These are phyloP conservation scores for Semaprochilodus insignis DNA, from an alignment of 2,797 vertebrate species.

Conservation along the genomic window DNA sequence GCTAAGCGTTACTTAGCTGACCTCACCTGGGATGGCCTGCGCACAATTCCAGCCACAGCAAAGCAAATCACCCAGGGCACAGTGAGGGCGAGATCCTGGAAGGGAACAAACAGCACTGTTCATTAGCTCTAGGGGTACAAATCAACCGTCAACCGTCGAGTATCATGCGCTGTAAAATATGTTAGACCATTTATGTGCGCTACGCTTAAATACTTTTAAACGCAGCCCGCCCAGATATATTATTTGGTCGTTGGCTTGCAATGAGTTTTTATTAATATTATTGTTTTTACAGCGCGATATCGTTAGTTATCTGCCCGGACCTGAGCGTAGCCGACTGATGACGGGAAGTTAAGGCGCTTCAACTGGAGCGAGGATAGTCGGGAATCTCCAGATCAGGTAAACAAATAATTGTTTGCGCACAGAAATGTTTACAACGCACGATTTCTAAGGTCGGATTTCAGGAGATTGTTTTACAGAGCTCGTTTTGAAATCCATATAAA, in stretches of 20 bases:
- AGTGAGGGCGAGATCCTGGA: constrained; percentile 48
- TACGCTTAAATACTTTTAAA: neutral
- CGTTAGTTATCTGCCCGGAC: constrained; percentile 51
- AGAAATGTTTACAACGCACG: constrained; percentile 60
- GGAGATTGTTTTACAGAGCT: neutral
- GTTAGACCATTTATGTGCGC: too few species aligned
- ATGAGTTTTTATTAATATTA: neutral
- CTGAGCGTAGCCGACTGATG: constrained; percentile 68
- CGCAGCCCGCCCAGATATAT: neutral
- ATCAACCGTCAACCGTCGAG: neutral
- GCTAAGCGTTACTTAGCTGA: neutral
- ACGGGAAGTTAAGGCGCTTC: constrained; percentile 81
- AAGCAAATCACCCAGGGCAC: constrained; percentile 25
- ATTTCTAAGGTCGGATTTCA: neutral
- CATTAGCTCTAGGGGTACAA: neutral
- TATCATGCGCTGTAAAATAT: neutral
- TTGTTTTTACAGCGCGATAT: neutral
- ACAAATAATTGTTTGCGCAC: constrained; percentile 75
- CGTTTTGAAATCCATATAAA: constrained; percentile 27
- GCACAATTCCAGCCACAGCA: neutral
- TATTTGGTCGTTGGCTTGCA: neutral
- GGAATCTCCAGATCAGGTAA: constrained; percentile 86
- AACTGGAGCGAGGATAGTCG: constrained; percentile 84
- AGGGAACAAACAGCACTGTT: constrained; percentile 15
- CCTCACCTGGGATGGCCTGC: neutral